phyloP scores from a whole-genome alignment of 2,888 invertebrate species.

The Agrotis segetum region DNA sequence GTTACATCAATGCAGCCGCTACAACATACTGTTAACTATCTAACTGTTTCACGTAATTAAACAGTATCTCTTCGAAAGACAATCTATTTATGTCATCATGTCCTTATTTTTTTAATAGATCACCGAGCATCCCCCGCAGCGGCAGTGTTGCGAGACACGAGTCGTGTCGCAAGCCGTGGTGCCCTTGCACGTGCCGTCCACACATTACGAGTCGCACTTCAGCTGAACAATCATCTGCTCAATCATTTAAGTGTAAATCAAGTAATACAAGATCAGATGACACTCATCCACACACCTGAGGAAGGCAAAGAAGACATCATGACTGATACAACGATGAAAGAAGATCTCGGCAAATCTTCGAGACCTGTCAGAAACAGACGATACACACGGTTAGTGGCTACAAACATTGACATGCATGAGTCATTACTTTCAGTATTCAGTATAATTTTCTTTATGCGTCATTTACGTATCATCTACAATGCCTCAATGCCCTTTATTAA shows the following conservation, averaged over 20 bases:
- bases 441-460: constrained; percentile 88
- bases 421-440: constrained; percentile 84
- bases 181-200: constrained; percentile 86
- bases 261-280: constrained; percentile 78
- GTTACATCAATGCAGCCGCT: constrained; percentile 87
- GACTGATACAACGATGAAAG: constrained; percentile 82
- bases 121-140: constrained; percentile 89
- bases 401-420: constrained; percentile 75
- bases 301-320: constrained; percentile 77
- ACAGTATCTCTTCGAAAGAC: constrained; percentile 81
- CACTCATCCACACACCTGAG: constrained; percentile 80
- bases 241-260: constrained; percentile 60
- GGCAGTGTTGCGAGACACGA: constrained; percentile 85
- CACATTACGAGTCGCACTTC: constrained; percentile 59
- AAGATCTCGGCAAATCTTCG: constrained; percentile 88
- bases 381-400: constrained; percentile 92
- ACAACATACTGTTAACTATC: constrained; percentile 78
- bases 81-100: constrained; percentile 90
- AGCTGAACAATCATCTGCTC: constrained; percentile 59
- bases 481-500: constrained; percentile 70
- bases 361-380: constrained; percentile 93
- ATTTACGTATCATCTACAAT: constrained; percentile 65
- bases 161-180: constrained; percentile 83
- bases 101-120: constrained; percentile 91
- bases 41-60: constrained; percentile 78